Percentiles rank a stretch among this genome's conserved stretches.
Conservation (phyloP, 2,888 invertebrate genomes). For the Melinaea menophilus region DNA sequence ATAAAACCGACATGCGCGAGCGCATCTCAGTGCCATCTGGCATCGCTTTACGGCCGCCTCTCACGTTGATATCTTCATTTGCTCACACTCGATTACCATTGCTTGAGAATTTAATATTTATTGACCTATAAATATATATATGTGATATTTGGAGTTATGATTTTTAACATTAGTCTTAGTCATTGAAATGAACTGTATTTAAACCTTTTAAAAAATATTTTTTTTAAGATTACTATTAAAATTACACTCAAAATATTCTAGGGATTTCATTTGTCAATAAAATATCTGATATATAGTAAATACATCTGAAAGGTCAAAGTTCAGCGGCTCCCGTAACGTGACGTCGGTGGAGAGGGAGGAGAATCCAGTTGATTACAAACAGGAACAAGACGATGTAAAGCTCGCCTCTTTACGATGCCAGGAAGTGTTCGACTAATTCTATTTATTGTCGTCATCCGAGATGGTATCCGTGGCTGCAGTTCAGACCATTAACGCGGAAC, state of each 20-base stretch:
- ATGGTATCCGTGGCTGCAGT: background rate
- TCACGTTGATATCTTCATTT: constrained; percentile 20
- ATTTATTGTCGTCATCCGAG: background rate
- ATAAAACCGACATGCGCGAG: constrained; percentile 5
- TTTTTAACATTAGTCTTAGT: no score
- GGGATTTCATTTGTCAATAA: no score
- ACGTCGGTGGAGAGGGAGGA: no score
- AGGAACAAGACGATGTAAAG: no score
- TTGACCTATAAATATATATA: background rate
- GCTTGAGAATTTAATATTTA: constrained; percentile 12
- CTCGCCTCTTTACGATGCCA: no score
- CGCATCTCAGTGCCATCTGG: constrained; percentile 13
- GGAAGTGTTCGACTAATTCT: background rate
- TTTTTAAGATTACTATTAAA: no score
- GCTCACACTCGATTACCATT: constrained; percentile 11
- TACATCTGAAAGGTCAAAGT: no score
- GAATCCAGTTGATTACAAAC: no score
- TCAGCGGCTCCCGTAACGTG: no score
- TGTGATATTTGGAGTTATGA: background rate
- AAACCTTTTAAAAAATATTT: no score
- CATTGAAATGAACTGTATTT: no score
- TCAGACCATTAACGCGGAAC: background rate
- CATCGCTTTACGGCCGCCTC: constrained; percentile 11
- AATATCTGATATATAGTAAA: background rate
- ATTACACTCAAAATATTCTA: no score